phyloP scores from a whole-genome alignment of 2,888 invertebrate genomes.

The Reticulitermes lucifugus region DNA sequence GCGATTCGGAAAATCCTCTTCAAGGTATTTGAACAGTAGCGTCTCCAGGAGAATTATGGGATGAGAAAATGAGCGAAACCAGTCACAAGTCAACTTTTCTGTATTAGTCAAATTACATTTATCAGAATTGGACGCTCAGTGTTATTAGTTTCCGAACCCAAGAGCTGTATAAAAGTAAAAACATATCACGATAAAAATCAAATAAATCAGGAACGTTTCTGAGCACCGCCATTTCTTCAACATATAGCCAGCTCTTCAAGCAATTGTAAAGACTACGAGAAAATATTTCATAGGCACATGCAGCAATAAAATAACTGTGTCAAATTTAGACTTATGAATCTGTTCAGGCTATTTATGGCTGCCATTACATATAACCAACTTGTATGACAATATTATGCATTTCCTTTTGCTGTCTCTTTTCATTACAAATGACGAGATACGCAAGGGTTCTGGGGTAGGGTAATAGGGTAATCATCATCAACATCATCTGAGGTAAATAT shows the following conservation, averaged over 20 bases:
- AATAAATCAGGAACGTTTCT: background rate
- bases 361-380: conserved; percentile 25
- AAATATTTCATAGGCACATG: background rate
- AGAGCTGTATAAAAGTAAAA: too few relatives aligned
- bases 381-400: conserved; percentile 35
- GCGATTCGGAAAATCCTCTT: too few relatives aligned
- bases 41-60: too few relatives aligned
- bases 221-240: background rate
- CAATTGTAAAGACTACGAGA: background rate
- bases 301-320: background rate
- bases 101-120: too few relatives aligned
- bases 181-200: background rate
- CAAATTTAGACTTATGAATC: conserved; percentile 10
- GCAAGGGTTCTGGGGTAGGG: background rate
- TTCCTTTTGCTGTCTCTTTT: background rate
- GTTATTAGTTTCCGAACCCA: too few relatives aligned
- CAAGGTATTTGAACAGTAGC: too few relatives aligned
- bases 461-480: conserved; percentile 27
- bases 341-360: background rate
- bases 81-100: too few relatives aligned
- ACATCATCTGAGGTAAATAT: conserved; percentile 19
- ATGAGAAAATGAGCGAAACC: too few relatives aligned
- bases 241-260: background rate
- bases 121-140: too few relatives aligned
- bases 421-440: background rate